Base-by-base conservation (phyloP, 1,140 invertebrate species). In the Theocolax elegans region DNA sequence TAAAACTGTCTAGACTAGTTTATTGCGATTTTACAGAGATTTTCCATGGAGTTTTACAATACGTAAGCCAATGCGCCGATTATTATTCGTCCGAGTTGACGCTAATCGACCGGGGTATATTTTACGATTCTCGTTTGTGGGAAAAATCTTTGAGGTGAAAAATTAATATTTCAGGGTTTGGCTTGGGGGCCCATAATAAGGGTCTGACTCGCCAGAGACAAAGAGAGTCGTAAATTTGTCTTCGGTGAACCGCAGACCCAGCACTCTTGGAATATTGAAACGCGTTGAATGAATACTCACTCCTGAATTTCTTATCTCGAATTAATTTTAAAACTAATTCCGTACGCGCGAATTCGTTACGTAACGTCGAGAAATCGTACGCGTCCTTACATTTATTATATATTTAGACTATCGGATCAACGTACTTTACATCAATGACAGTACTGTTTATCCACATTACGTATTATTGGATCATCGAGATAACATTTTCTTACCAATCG, bases 111-210 rank as follows among this genome's bases (percentile, higher is more conserved):
- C n/a, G n/a, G n/a, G n/a, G 40, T 66, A 27, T 31, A 31, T 27
- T 67, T 21, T 35, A 67, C 29, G 42, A 67, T 29, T 13, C 12
- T n/a, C 8, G 40, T 17, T 54, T 53, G 35, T 27, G 15, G n/a
- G 25, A 58, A 58, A 23, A 46, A 48, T 10, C 40, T 48, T 31
- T 35, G 17, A 48, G 12, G n/a, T 48, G 40, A 29, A 12, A 66
- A 66, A 54, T 66, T 58, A 46, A 58, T 67, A 67, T 44, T 58
- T 67, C 31, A 27, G 23, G 53, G n/a, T 21, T 48, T 17, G 7
- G 25, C n/a, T 7, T 17, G 9, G 31, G 10, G 17, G 29, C n/a
- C n/a, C 38, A 38, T 25, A 25, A 59, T 23, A 25, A 44, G 53
- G 13, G n/a, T 42, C n/a, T 54, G n/a, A 13, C 7, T 38, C 10